Conservation (phyloP, 2,113 vertebrate species). For the Malurus alboscapulatus region DNA sequence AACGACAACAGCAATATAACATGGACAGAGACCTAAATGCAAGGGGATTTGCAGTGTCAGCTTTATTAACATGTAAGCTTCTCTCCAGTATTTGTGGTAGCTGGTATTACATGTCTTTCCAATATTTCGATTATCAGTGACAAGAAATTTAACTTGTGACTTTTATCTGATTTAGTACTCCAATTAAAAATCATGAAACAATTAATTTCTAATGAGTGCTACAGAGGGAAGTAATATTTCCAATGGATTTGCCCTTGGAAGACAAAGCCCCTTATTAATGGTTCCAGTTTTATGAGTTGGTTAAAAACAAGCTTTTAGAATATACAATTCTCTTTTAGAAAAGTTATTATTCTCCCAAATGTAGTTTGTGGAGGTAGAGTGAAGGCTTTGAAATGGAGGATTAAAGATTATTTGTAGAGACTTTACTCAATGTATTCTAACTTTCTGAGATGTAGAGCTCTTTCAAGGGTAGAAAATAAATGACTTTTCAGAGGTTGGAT, state of each 20-base stretch:
- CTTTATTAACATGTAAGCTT: neutral
- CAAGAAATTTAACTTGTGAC: neutral
- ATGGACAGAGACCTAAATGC: neutral
- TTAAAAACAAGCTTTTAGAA: neutral
- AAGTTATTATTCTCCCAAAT: neutral
- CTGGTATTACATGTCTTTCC: neutral
- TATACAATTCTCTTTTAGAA: neutral
- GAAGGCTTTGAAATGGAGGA: conserved; percentile 23
- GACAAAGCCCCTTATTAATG: neutral
- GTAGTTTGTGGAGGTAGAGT: neutral
- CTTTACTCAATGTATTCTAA: neutral
- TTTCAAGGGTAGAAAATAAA: conserved; percentile 49
- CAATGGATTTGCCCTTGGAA: neutral
- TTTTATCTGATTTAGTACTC: neutral
- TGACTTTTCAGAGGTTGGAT: conserved; percentile 18
- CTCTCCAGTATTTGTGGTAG: neutral
- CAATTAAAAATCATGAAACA: neutral
- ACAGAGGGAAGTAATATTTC: neutral
- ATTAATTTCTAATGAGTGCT: neutral
- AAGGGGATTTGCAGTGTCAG: neutral
- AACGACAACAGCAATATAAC: neutral
- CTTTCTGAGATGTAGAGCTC: conserved; percentile 11
- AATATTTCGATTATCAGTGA: neutral
- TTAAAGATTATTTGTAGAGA: conserved; percentile 40
- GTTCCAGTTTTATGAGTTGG: neutral